Evolutionary conservation across 2,113 vertebrate genomes (phyloP), one percentile per base, ranked within the genome.

Genomic region (Synodontis membranacea): DNA sequence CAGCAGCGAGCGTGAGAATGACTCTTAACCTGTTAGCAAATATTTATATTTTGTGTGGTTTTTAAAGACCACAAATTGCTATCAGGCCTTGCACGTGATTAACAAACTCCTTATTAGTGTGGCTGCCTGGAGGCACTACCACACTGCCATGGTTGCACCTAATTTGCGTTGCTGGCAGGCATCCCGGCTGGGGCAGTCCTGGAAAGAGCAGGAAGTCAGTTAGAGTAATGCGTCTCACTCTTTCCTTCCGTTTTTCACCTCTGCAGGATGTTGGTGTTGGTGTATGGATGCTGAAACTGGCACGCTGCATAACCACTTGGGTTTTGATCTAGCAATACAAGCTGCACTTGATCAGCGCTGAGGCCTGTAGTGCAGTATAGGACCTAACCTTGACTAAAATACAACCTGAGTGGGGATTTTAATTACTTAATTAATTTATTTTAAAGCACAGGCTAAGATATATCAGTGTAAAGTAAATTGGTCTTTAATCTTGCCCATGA

Each of bases 71-170:
- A 52, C 15, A 52, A 52, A 50, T 68, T 25, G 46, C 17, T 52
- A 10, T 64, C 46, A 83, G 64, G 21, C 31, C 12, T 37, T 25
- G 34, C 6, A 37, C 37, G n/a, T 52, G 34, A 80, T 80, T 54
- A 25, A 5, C 23, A 74, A n/a, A 66, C 52, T 56, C 15, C 10
- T 42, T 56, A 15, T 50, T 23, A 11, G 28, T 60, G 52, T 58
- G 46, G 37, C 50, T 46, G 1, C 21, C 34, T 25, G 2, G 52
- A 75, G 66, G 5, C 48, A 54, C 39, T 85, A 17, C 9, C 42
- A 44, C 28, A 37, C 31, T 85, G 21, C 44, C 39, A 74, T 74
- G 42, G 64, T 62, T 85, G 76, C 83, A 76, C 78, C 79, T 80
- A 39, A 70, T 46, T 88, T 70, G 19, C 31, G 34, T 31, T 66